These are phyloP conservation scores for Cecropterus lyciades DNA, from an alignment of 1,140 invertebrate genomes.

Conservation along the genomic window DNA sequence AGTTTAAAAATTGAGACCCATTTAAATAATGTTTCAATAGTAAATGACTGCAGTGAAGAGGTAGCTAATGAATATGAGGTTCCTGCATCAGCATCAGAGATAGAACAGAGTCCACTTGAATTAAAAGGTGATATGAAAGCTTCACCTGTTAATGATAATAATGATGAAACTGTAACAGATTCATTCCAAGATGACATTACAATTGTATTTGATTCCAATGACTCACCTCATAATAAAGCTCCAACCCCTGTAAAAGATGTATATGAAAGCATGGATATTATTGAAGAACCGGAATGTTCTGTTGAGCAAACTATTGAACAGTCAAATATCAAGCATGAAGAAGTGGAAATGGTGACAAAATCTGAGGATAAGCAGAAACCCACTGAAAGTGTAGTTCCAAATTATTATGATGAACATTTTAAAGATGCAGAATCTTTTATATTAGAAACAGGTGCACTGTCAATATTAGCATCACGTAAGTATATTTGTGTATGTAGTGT, in stretches of 20 bases:
- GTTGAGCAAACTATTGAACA: slow-evolving; percentile 40
- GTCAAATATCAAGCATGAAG: slow-evolving; percentile 44
- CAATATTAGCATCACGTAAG: slow-evolving; percentile 73
- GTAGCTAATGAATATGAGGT: slow-evolving; percentile 53
- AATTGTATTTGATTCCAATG: slow-evolving; percentile 35
- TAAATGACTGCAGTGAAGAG: slow-evolving; percentile 52
- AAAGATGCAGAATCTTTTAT: slow-evolving; percentile 83
- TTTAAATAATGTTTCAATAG: slow-evolving; percentile 56
- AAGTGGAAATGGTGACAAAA: slow-evolving; percentile 49
- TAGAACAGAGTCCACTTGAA: slow-evolving; percentile 39
- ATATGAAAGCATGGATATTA: slow-evolving; percentile 54
- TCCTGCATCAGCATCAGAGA: slow-evolving; percentile 36
- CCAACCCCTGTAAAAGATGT: slow-evolving; percentile 42
- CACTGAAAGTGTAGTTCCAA: slow-evolving; percentile 58
- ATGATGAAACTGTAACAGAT: slow-evolving; percentile 47
- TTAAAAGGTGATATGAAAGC: slow-evolving; percentile 47
- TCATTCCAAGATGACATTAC: slow-evolving; percentile 41
- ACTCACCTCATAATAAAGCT: slow-evolving; percentile 40
- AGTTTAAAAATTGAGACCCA: slow-evolving; percentile 74
- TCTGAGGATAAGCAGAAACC: slow-evolving; percentile 57
- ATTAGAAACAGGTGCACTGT: slow-evolving; percentile 73
- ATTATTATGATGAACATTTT: slow-evolving; percentile 81
- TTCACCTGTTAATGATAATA: slow-evolving; percentile 42
- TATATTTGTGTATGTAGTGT: slow-evolving; percentile 37
- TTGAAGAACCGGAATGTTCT: slow-evolving; percentile 52